Evolutionary conservation across 2,113 vertebrate genomes (phyloP), one percentile per base, ranked within the genome.

Genomic region (Zapornia atra): DNA sequence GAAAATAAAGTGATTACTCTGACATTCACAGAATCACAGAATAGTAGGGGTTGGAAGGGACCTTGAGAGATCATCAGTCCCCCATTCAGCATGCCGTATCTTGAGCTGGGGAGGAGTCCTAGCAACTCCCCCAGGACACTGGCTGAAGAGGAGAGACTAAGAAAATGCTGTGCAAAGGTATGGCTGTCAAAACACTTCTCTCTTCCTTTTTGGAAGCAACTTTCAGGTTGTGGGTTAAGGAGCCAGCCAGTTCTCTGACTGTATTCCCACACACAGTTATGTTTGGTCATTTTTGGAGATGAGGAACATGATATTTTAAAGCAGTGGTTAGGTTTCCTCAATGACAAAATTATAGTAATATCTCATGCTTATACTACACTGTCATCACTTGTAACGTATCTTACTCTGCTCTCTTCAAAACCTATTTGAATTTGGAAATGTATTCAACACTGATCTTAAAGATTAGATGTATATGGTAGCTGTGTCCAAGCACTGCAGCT

Each of bases 401-500:
- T 70, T 51, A 71, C 42, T 75, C 44, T 50, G 38, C 31, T 83
- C 95, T 83, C 71, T 78, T 82, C 68, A 70, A 71, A 69, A 87
- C 34, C 34, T 63, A 29, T 56, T 94, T 60, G 19, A 78, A 75
- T 83, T 72, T 86, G 68, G 61, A 81, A 92, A 83, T 59, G 29
- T 71, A 40, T 38, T 93, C 79, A 90, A 53, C 48, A 69, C 19
- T 64, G 56, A 93, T 57, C 86, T 86, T 82, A 61, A 91, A 92
- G 69, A 86, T 75, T 64, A 82, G n/a, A 65, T 79, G 36, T 88
- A 94, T 70, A 40, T 38, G 6, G 65, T 91, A 82, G 36, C 28
- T 72, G 46, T 60, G 53, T 93, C 88, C 82, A 90, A 81, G 90
- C 57, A 86, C 25, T 90, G 38, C 54, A 88, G 80, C 60, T 92